Evolutionary conservation across 1,140 invertebrate genomes (phyloP).

Genomic region (Diuraphis noxia): DNA sequence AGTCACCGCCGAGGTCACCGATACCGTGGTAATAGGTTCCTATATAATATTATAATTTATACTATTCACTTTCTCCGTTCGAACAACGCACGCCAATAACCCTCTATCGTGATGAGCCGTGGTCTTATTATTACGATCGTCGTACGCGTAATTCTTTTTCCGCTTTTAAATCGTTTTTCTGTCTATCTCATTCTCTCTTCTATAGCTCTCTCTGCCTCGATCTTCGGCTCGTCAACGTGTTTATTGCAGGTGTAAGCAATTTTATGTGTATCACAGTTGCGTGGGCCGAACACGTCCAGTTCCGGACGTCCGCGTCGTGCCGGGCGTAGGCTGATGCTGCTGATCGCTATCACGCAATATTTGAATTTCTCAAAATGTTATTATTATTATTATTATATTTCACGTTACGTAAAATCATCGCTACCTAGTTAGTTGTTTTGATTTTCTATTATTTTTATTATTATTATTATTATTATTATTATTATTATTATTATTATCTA

Average conservation of each 20-base stretch:
- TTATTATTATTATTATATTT: neutral
- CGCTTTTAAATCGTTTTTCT: neutral
- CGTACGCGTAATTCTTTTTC: neutral
- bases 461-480: neutral
- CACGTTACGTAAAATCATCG: neutral
- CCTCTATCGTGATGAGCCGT: neutral
- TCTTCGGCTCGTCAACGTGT: neutral
- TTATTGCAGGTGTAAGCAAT: neutral
- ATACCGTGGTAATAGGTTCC: neutral
- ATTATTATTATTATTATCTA: too few species aligned
- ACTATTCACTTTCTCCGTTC: neutral
- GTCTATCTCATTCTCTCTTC: neutral
- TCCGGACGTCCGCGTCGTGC: neutral
- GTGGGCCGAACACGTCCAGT: neutral
- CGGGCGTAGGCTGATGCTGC: neutral
- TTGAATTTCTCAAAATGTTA: neutral
- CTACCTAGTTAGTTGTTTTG: neutral
- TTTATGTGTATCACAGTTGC: neutral
- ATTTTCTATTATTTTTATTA: neutral
- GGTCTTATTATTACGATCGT: neutral
- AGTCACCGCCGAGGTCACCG: neutral
- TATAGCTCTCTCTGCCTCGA: neutral
- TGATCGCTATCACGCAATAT: neutral
- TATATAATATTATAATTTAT: neutral
- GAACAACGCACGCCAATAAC: neutral